Evolutionary conservation across 2,797 vertebrate genomes (phyloP).

Genomic region (Myotis findleyi): DNA sequence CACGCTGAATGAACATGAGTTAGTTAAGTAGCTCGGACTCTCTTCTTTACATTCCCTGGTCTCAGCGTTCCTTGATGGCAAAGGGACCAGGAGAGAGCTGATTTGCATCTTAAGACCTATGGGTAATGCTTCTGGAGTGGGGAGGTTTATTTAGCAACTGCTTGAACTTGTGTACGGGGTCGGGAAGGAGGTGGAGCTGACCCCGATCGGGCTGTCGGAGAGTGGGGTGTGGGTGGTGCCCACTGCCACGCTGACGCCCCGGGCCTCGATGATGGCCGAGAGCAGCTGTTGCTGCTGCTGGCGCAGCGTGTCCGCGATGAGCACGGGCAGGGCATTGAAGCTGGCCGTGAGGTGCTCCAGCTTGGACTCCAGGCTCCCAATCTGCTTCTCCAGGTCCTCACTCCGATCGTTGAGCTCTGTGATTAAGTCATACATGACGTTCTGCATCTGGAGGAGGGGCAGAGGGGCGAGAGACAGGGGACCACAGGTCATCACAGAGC

Average conservation of each 20-base stretch:
- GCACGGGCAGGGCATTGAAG: slow-evolving; percentile 87
- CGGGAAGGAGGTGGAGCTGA: slow-evolving; percentile 90
- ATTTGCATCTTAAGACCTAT: slow-evolving; percentile 78
- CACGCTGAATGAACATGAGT: slow-evolving; percentile 60
- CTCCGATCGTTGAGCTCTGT: slow-evolving; percentile 85
- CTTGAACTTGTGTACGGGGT: slow-evolving; percentile 91
- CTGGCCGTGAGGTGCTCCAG: slow-evolving; percentile 88
- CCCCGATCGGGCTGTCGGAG: slow-evolving; percentile 88
- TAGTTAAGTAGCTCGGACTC: slow-evolving; percentile 63
- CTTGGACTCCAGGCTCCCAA: slow-evolving; percentile 88
- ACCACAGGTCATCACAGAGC: background rate
- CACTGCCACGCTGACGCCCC: slow-evolving; percentile 81
- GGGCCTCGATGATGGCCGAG: slow-evolving; percentile 83
- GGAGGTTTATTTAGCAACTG: slow-evolving; percentile 87
- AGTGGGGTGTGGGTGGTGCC: slow-evolving; percentile 85
- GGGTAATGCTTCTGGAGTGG: slow-evolving; percentile 73
- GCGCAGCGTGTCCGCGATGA: slow-evolving; percentile 87
- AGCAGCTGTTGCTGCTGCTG: slow-evolving; percentile 91
- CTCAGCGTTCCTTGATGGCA: slow-evolving; percentile 61
- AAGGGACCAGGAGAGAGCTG: slow-evolving; percentile 76
- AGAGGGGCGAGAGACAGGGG: background rate
- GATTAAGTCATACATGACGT: slow-evolving; percentile 86
- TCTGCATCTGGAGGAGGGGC: slow-evolving; percentile 87
- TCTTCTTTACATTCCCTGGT: slow-evolving; percentile 67
- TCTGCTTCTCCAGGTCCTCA: slow-evolving; percentile 90